Percentiles rank a stretch among this genome's conserved stretches.
Conservation (phyloP, 2,797 vertebrate species). For the Pipistrellus kuhlii region DNA sequence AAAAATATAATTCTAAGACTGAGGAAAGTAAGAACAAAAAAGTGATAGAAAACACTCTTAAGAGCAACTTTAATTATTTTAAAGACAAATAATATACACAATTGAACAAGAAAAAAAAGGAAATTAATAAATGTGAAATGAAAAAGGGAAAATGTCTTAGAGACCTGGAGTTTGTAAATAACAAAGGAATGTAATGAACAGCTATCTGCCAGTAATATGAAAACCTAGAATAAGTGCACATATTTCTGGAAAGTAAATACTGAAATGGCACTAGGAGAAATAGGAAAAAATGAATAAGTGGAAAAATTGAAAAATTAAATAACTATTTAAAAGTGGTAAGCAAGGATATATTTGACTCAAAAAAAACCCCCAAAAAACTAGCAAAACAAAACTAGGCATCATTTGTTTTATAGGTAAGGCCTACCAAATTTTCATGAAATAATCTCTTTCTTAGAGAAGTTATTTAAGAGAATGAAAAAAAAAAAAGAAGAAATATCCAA, state of each 20-base stretch:
- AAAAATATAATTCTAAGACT: neutral
- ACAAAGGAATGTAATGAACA: neutral
- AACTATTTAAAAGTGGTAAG: neutral
- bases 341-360: neutral
- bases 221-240: neutral
- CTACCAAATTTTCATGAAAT: neutral
- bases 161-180: neutral
- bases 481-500: neutral
- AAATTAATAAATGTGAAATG: neutral
- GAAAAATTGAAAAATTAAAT: neutral
- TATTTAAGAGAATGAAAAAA: neutral
- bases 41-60: neutral
- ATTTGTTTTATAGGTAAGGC: neutral
- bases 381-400: neutral
- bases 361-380: neutral
- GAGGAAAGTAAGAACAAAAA: neutral
- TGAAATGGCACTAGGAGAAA: neutral
- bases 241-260: constrained; percentile 6
- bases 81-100: neutral
- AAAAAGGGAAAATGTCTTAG: neutral
- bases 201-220: neutral
- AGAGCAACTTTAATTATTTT: neutral
- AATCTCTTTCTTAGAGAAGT: neutral
- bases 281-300: neutral
- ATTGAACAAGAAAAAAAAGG: neutral